Base-by-base conservation (phyloP, 2,797 vertebrate genomes). In the Sebastes umbrosus region DNA sequence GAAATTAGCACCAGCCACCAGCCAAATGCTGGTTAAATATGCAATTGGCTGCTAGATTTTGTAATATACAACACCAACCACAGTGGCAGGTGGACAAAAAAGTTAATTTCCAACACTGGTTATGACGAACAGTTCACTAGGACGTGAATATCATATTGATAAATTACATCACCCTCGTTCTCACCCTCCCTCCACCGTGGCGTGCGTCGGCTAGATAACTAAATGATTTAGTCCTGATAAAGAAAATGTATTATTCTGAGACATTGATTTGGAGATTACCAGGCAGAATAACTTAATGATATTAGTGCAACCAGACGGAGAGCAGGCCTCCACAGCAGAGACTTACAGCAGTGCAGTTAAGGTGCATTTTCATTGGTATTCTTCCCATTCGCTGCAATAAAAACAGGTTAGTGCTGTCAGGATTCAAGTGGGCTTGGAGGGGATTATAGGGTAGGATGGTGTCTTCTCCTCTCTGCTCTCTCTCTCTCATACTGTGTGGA, bases 371-470 rank as follows among this genome's bases (percentile, higher is more conserved):
- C 73, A 87, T 90, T 72, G 62, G 62, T 89, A 90, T 87, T 87
- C 76, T 39, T 74, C 75, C 71, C 79, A 81, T 87, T 90, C 79
- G 43, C 75, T 52, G 67, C 75, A 64, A 82, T 87, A 86, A 92
- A 90, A 90, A 82, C 87, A 69, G 85, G 90, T 88, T 90, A 67
- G 69, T 0, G n/a, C 82, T 90, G 88, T 88, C 75, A 82, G 78
- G 83, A 86, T 89, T 92, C 75, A 86, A 91, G 88, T 87, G 83
- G 90, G 79, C 91, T 84, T 80, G 83, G 58, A 2, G 20, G 71
- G 87, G 90, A 90, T 93, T 91, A 86, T 64, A 66, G 60, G 77
- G 81, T 63, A 80, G 77, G 84, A 75, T 81, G 79, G 36, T 80
- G 77, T 86, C 31, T 84, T 89, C 86, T 78, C 77, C 79, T 77